A percentile compares a stretch with the other conserved stretches of the same genome.
Evolutionary conservation across 2,888 invertebrate species (phyloP).

Genomic region (Calameuta filiformis): DNA sequence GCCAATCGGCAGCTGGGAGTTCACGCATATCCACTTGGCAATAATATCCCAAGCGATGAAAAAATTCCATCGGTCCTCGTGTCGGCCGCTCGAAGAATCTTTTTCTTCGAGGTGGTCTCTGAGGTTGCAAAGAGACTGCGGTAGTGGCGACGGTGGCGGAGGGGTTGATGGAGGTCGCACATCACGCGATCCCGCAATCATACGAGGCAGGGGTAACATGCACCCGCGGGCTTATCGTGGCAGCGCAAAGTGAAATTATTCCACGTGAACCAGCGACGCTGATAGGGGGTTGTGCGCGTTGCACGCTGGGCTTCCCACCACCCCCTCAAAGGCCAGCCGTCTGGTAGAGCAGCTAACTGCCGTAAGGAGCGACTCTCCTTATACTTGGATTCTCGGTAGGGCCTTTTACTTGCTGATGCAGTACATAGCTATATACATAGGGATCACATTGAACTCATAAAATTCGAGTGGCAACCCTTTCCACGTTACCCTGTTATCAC

Average conservation of each 20-base stretch:
- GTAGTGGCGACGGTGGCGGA: conserved; percentile 4
- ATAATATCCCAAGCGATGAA: not conserved
- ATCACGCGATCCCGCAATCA: conserved; percentile 62
- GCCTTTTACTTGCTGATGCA: not conserved
- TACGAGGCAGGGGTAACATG: conserved; percentile 52
- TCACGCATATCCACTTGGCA: not conserved
- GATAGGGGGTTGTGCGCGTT: conserved; percentile 29
- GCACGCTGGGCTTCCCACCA: no score
- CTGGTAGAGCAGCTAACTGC: conserved; percentile 7
- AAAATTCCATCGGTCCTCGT: conserved; percentile 6
- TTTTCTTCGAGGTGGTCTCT: conserved; percentile 35
- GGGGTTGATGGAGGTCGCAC: not conserved
- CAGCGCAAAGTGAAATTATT: conserved; percentile 62
- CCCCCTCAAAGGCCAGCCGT: not conserved
- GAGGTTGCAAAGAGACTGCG: conserved; percentile 27
- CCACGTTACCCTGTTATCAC: not conserved
- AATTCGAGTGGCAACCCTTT: not conserved
- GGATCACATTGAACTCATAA: not conserved
- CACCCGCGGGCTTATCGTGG: conserved; percentile 52
- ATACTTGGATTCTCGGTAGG: not conserved
- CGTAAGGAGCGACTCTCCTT: not conserved
- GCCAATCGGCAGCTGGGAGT: not conserved
- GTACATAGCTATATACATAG: not conserved
- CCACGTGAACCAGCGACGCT: conserved; percentile 49
- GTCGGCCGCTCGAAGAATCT: conserved; percentile 32